phyloP scores from a whole-genome alignment of 1,140 invertebrate genomes.

The Neodiprion pinetum region DNA sequence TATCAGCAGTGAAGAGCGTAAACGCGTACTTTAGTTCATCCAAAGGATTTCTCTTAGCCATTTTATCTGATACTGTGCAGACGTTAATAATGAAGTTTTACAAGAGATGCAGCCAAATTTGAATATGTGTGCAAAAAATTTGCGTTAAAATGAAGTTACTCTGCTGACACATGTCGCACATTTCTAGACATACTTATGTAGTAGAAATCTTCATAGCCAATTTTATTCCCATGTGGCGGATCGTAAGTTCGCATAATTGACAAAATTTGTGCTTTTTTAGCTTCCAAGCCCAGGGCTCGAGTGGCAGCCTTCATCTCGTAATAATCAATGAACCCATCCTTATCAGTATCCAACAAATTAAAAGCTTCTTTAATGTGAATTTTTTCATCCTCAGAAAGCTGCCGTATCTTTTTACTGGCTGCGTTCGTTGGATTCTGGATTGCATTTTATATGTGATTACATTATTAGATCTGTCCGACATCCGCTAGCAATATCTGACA shows the following conservation, averaged over 20 bases:
- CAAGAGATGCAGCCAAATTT: constrained; percentile 5
- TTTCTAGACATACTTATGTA: constrained; percentile 24
- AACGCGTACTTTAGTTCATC: constrained; percentile 35
- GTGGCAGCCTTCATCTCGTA: constrained; percentile 36
- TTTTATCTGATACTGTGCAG: constrained; percentile 34
- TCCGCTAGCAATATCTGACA: no score
- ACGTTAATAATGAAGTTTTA: not conserved
- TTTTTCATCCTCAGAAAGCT: constrained; percentile 22
- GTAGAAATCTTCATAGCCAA: constrained; percentile 38
- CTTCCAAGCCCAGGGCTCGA: constrained; percentile 32
- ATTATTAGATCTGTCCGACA: no score
- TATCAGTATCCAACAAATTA: constrained; percentile 34
- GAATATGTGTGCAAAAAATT: not conserved
- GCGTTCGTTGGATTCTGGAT: no score
- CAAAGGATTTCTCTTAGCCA: constrained; percentile 26
- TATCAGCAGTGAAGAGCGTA: constrained; percentile 31
- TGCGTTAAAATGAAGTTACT: not conserved
- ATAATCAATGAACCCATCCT: constrained; percentile 39
- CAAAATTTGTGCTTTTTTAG: constrained; percentile 35
- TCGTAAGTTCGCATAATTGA: constrained; percentile 35
- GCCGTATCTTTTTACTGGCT: not conserved
- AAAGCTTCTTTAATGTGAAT: constrained; percentile 30
- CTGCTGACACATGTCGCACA: no score
- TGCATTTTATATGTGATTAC: no score
- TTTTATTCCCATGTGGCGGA: constrained; percentile 30